Percentiles rank a stretch among this genome's conserved stretches.
Conservation (phyloP, 2,797 vertebrate genomes). For the Esox masquinongy region DNA sequence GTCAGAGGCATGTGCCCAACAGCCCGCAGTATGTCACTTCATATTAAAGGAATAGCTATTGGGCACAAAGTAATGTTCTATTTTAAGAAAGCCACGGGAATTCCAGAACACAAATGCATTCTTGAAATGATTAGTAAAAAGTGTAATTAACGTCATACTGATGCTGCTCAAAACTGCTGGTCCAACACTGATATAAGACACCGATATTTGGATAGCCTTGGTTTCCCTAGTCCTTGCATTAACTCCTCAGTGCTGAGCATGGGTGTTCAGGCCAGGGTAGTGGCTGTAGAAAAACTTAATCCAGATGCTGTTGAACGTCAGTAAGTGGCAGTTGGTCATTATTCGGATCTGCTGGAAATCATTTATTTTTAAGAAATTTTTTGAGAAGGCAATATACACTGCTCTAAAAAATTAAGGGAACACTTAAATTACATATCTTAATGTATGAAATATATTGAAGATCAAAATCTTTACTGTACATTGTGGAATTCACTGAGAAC, state of each 20-base stretch:
- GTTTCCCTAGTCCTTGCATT: conserved; percentile 69
- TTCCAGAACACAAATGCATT: conserved; percentile 75
- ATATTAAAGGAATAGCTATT: conserved; percentile 65
- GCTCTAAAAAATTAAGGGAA: too few species aligned
- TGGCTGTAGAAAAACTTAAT: conserved; percentile 51
- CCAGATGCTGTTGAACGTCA: conserved; percentile 58
- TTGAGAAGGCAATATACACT: background rate
- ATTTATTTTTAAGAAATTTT: background rate
- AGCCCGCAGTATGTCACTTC: conserved; percentile 54
- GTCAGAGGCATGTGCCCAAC: conserved; percentile 55
- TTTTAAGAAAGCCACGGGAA: conserved; percentile 75
- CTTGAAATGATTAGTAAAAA: conserved; percentile 78
- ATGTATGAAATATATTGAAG: too few species aligned
- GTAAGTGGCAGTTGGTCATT: conserved; percentile 35
- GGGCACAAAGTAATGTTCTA: conserved; percentile 67
- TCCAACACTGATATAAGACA: conserved; percentile 77
- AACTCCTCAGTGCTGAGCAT: conserved; percentile 64
- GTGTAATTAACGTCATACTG: conserved; percentile 73
- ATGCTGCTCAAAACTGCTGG: conserved; percentile 75
- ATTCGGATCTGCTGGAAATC: background rate
- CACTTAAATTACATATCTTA: too few species aligned
- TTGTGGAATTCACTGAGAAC: too few species aligned
- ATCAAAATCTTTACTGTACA: too few species aligned
- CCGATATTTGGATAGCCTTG: conserved; percentile 75
- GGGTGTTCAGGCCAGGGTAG: conserved; percentile 54